phyloP scores from a whole-genome alignment of 2,888 invertebrate species.

The Strigamia maritima region DNA sequence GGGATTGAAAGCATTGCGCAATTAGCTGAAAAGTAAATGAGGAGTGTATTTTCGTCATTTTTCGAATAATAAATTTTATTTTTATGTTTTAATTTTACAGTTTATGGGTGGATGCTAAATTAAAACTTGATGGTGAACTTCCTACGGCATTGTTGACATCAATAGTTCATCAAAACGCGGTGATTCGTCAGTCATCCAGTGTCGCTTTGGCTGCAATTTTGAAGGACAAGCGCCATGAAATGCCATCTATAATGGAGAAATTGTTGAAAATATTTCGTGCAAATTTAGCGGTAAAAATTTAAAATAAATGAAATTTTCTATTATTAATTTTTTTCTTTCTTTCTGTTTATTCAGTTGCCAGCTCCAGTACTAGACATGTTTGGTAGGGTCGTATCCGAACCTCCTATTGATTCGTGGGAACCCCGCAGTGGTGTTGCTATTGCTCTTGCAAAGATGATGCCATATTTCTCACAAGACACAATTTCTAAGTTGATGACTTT shows the following conservation, averaged over 20 bases:
- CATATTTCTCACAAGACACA: slow-evolving; percentile 65
- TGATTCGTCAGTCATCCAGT: slow-evolving; percentile 79
- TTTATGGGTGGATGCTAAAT: slow-evolving; percentile 46
- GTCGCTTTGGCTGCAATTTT: slow-evolving; percentile 70
- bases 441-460: slow-evolving; percentile 74
- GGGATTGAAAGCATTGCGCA: slow-evolving; percentile 68
- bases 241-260: slow-evolving; percentile 60
- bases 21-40: slow-evolving; percentile 49
- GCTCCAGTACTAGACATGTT: slow-evolving; percentile 86
- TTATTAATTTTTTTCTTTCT: slow-evolving; percentile 23
- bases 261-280: slow-evolving; percentile 72
- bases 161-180: slow-evolving; percentile 74
- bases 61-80: background rate
- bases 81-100: slow-evolving; percentile 44
- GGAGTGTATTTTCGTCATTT: no score
- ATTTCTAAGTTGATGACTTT: slow-evolving; percentile 72
- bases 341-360: slow-evolving; percentile 60
- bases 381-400: slow-evolving; percentile 74
- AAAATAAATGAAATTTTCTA: background rate
- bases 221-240: slow-evolving; percentile 57
- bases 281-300: slow-evolving; percentile 63
- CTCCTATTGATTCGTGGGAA: slow-evolving; percentile 85
- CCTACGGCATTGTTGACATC: slow-evolving; percentile 52
- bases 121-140: slow-evolving; percentile 41
- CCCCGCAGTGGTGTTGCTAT: slow-evolving; percentile 84